These are phyloP conservation scores for Acanthis flammea DNA, from an alignment of 2,797 vertebrate species.

Conservation along the genomic window DNA sequence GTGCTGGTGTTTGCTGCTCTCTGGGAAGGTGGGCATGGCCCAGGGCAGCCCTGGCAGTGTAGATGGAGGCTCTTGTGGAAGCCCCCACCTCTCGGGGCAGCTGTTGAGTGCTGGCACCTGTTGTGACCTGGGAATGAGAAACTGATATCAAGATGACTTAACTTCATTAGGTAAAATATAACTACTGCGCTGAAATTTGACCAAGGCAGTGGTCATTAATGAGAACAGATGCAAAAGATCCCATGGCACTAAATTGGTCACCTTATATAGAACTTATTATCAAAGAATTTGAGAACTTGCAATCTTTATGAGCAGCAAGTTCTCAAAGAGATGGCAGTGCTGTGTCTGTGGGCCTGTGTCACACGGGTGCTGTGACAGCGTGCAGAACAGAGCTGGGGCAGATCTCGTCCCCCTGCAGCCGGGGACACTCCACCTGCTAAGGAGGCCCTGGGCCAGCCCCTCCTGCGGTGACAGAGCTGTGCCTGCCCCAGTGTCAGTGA, in stretches of 20 bases:
- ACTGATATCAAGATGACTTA: not conserved
- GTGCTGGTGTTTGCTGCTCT: accelerated
- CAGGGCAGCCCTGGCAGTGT: accelerated
- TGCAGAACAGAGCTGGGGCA: not conserved
- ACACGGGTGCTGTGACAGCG: not conserved
- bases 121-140: not conserved
- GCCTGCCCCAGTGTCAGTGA: accelerated
- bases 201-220: not conserved
- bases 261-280: not conserved
- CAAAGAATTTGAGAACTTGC: not conserved
- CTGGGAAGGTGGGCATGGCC: accelerated
- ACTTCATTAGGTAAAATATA: constrained; percentile 11
- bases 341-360: not conserved
- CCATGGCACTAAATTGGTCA: not conserved
- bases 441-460: accelerated
- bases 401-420: not conserved
- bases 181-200: not conserved
- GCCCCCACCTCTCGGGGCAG: accelerated
- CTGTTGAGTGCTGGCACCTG: not conserved
- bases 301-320: not conserved
- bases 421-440: accelerated
- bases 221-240: constrained; percentile 15
- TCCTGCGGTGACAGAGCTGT: accelerated
- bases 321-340: not conserved
- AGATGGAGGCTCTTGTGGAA: not conserved